Evolutionary conservation across 2,888 invertebrate genomes (phyloP).

Genomic region (Acronicta aceris): DNA sequence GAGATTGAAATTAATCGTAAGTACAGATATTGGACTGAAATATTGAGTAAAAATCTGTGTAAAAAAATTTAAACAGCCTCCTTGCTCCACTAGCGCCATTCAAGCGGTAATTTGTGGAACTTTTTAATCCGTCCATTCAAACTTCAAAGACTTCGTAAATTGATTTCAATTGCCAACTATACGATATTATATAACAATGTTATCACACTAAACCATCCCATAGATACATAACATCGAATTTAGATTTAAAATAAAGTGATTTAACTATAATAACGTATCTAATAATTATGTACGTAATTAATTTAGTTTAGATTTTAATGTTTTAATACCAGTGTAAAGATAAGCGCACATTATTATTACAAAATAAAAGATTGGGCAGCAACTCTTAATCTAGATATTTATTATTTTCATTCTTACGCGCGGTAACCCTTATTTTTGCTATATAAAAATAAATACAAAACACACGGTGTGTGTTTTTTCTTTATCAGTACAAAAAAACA

Average conservation of each 20-base stretch:
- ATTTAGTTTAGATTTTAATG: conserved; percentile 57
- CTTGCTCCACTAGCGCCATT: conserved; percentile 16
- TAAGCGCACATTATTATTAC: conserved; percentile 51
- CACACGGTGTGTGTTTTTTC: too few species aligned
- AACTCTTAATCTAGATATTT: too few species aligned
- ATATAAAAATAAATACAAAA: too few species aligned
- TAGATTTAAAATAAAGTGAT: conserved; percentile 58
- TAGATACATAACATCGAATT: conserved; percentile 38
- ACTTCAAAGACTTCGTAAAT: too few species aligned
- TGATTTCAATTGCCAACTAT: conserved; percentile 41
- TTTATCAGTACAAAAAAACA: too few species aligned
- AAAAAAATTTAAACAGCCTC: too few species aligned
- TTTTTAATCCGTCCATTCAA: conserved; percentile 8
- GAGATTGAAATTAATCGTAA: too few species aligned
- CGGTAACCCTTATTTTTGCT: too few species aligned
- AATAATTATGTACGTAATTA: conserved; percentile 72
- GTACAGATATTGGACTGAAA: too few species aligned
- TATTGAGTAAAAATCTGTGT: too few species aligned
- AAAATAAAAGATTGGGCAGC: not conserved
- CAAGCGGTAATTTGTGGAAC: conserved; percentile 6
- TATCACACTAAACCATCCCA: conserved; percentile 38
- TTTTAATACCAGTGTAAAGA: conserved; percentile 52
- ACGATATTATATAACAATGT: conserved; percentile 12
- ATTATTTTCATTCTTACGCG: too few species aligned
- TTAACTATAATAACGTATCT: conserved; percentile 61